phyloP scores from a whole-genome alignment of 2,113 vertebrate genomes.

The Microcebus tavaratra region DNA sequence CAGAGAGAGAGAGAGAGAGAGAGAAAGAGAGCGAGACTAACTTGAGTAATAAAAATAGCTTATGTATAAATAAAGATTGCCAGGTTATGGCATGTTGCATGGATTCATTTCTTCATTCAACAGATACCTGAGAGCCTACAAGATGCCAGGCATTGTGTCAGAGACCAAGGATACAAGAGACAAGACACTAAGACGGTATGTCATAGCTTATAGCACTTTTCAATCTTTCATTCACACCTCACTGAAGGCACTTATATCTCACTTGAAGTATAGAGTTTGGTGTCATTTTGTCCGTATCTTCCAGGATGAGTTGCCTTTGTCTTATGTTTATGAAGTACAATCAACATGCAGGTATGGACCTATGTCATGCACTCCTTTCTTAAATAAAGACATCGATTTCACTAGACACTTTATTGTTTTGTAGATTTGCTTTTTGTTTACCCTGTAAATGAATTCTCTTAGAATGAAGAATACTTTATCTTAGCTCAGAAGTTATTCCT shows the following conservation, averaged over 20 bases:
- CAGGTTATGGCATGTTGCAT: background rate
- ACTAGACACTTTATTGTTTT: background rate
- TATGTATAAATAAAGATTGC: conserved; percentile 55
- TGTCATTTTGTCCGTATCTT: background rate
- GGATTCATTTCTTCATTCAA: background rate
- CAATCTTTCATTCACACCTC: background rate
- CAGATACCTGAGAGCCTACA: background rate
- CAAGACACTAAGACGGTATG: background rate
- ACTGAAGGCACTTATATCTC: background rate
- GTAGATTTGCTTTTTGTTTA: background rate
- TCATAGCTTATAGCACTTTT: background rate
- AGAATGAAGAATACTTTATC: background rate
- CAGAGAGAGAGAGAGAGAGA: too few relatives aligned
- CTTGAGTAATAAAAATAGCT: conserved; percentile 59
- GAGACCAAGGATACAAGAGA: background rate
- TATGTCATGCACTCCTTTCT: background rate
- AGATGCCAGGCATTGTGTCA: background rate
- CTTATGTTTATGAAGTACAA: background rate
- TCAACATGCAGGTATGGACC: background rate
- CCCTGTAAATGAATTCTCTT: background rate
- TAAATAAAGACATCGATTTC: background rate
- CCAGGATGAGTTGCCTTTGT: background rate
- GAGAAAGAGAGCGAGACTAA: background rate
- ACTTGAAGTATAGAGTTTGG: background rate
- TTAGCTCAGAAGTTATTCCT: conserved; percentile 8